phyloP scores from a whole-genome alignment of 1,140 invertebrate genomes.

The Diachasma alloeum region DNA sequence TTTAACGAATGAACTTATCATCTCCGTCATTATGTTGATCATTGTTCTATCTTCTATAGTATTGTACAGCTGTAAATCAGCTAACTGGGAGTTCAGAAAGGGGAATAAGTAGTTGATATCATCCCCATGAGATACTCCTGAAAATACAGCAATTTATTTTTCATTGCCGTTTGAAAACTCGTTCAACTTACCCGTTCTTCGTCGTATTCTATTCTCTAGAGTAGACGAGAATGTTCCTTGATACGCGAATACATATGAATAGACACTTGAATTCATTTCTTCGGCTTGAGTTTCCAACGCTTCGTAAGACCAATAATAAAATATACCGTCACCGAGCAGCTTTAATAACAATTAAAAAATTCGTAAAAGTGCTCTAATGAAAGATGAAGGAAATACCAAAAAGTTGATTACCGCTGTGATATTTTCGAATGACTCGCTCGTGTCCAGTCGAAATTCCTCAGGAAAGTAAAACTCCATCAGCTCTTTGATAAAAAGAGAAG shows the following conservation, averaged over 20 bases:
- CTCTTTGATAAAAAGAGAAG: slow-evolving; percentile 9
- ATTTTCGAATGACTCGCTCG: background rate
- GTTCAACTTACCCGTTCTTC: slow-evolving; percentile 43
- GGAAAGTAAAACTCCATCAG: slow-evolving; percentile 46
- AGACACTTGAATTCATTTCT: slow-evolving; percentile 44
- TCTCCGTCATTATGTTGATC: slow-evolving; percentile 59
- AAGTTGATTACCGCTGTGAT: slow-evolving; percentile 19
- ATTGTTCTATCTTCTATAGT: slow-evolving; percentile 50
- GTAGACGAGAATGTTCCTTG: slow-evolving; percentile 45
- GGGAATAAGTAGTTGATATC: slow-evolving; percentile 64
- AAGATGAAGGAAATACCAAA: background rate
- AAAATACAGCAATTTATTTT: slow-evolving; percentile 13
- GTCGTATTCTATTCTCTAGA: slow-evolving; percentile 19
- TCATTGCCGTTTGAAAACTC: slow-evolving; percentile 7
- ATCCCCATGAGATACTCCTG: slow-evolving; percentile 63
- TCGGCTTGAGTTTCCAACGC: slow-evolving; percentile 31
- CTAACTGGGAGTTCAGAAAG: slow-evolving; percentile 33
- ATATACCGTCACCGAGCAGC: slow-evolving; percentile 34
- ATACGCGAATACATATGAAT: slow-evolving; percentile 50
- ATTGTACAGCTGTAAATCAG: slow-evolving; percentile 38
- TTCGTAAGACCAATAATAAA: slow-evolving; percentile 42
- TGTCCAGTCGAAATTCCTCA: background rate
- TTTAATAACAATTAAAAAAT: slow-evolving; percentile 24
- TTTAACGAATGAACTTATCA: slow-evolving; percentile 61
- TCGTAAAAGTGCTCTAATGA: too few relatives aligned